A percentile compares a stretch with the other conserved stretches of the same genome.
Evolutionary conservation across 1,140 invertebrate genomes (phyloP).

Genomic region (Platyura marginata): DNA sequence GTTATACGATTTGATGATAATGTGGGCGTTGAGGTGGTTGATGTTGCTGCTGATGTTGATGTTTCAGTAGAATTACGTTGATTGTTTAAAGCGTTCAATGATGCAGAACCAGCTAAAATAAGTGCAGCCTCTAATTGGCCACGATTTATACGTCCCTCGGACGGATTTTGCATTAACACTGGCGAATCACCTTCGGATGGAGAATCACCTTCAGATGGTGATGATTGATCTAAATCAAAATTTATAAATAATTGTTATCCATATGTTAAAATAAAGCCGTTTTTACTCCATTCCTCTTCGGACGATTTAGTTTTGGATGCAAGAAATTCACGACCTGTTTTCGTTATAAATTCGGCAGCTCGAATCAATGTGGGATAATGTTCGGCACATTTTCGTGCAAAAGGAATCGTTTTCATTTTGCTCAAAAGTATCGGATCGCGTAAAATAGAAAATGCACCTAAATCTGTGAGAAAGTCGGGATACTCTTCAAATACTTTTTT

Average conservation of each 20-base stretch:
- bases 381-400: conserved; percentile 14
- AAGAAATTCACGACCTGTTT: conserved; percentile 19
- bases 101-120: conserved; percentile 12
- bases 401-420: conserved; percentile 16
- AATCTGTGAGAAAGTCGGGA: conserved; percentile 20
- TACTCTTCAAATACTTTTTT: conserved; percentile 19
- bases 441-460: conserved; percentile 19
- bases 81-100: conserved; percentile 19
- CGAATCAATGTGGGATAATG: conserved; percentile 21
- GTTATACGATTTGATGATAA: background rate
- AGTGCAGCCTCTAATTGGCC: conserved; percentile 19
- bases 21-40: conserved; percentile 5
- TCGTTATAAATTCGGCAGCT: conserved; percentile 18
- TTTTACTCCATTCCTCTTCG: background rate
- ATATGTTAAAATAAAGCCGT: background rate
- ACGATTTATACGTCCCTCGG: conserved; percentile 20
- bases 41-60: conserved; percentile 6
- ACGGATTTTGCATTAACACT: conserved; percentile 12
- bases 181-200: conserved; percentile 18
- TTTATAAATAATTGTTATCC: background rate
- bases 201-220: conserved; percentile 14
- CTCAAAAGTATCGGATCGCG: conserved; percentile 21
- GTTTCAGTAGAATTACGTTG: conserved; percentile 9
- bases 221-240: background rate
- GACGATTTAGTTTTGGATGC: conserved; percentile 10